Evolutionary conservation across 2,113 vertebrate species (phyloP), one percentile per base, ranked within the genome.

Genomic region (Sterrhoptilus dennistouni): DNA sequence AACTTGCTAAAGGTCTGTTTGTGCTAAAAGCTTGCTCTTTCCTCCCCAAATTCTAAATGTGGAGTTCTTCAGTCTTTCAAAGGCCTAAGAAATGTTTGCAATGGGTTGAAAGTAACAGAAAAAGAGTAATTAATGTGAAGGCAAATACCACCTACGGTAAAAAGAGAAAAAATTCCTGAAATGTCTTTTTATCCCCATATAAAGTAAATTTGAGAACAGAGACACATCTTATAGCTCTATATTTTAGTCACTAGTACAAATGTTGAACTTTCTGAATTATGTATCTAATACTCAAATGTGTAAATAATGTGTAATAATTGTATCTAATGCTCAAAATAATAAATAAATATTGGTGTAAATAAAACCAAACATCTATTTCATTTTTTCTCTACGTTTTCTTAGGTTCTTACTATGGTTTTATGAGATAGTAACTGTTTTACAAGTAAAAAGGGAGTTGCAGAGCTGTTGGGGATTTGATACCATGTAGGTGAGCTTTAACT

Each of bases 1-100:
- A 94, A 96, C 63, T 87, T 92, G 82, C 90, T 95, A 96, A 95
- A 94, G 80, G 83, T 91, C 92, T 96, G 75, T 95, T 97, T 95
- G 77, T 84, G 63, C 59, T 84, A 87, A 95, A 97, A 88, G 86
- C 64, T 69, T 90, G 84, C 9, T 45, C 64, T 70, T 21, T 4
- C 1, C 23, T 4, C 15, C 19, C 22, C 54, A 75, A 23, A 91
- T 66, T 90, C 70, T 86, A 77, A 83, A 80, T 81, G 72, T 57
- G 65, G 82, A 53, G 57, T 71, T 84, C 70, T 69, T 89, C 33
- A 68, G 68, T 68, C 61, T 79, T 82, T 89, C 60, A 92, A 88
- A 86, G 36, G 54, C 49, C 57, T 45, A 36, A 84, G 72, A 84
- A 82, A 22, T 64, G 9, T 64, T 92, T 84, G 36, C 36, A 87